These are phyloP conservation scores for Teinopalpus imperialis DNA, from an alignment of 2,888 invertebrate species.

Conservation along the genomic window DNA sequence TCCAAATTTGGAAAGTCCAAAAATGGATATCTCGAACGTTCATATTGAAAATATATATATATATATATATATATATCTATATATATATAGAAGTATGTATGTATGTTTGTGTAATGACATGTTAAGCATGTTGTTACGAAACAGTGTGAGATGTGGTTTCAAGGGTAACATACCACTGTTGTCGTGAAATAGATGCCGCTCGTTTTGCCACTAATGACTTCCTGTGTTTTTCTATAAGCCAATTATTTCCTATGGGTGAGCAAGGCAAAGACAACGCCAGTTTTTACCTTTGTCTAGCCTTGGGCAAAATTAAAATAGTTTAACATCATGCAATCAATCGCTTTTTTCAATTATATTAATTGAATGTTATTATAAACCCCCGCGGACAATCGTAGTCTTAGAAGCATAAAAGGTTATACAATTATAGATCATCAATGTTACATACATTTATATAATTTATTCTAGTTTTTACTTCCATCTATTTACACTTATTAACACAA, in stretches of 20 bases:
- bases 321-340: slow-evolving; percentile 7
- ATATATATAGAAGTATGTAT: too few species aligned
- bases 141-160: slow-evolving; percentile 51
- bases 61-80: too few species aligned
- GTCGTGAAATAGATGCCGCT: slow-evolving; percentile 70
- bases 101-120: too few species aligned
- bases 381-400: not conserved
- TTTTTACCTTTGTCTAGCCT: slow-evolving; percentile 20
- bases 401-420: not conserved
- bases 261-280: slow-evolving; percentile 53
- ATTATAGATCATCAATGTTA: not conserved
- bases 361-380: slow-evolving; percentile 3
- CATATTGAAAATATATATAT: too few species aligned
- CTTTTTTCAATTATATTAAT: slow-evolving; percentile 4
- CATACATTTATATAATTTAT: not conserved
- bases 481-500: too few species aligned
- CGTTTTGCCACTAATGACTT: slow-evolving; percentile 77
- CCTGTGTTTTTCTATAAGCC: slow-evolving; percentile 75
- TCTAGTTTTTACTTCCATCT: too few species aligned
- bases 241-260: slow-evolving; percentile 73
- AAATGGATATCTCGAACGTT: too few species aligned
- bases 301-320: slow-evolving; percentile 15
- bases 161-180: slow-evolving; percentile 45
- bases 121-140: too few species aligned
- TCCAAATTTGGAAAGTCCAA: too few species aligned